phyloP scores from a whole-genome alignment of 2,113 vertebrate species.

The Scortum barcoo region DNA sequence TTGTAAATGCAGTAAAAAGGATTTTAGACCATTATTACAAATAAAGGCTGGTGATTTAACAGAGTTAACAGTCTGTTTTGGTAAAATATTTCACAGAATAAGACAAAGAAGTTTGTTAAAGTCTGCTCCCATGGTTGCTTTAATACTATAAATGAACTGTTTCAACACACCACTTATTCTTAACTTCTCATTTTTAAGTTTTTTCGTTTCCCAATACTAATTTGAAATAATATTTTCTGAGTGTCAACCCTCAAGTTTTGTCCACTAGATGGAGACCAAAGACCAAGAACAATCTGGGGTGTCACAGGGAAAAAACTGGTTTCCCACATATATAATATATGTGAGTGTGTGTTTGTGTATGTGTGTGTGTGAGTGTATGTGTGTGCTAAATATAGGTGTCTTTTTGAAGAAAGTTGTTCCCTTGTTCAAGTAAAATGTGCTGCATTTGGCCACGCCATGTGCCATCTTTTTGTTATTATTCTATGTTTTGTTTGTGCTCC shows the following conservation, averaged over 20 bases:
- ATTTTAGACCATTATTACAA: neutral
- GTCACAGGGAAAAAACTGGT: neutral
- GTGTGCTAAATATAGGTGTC: too few species aligned
- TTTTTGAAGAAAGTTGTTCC: too few species aligned
- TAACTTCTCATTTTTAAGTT: neutral
- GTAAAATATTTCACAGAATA: neutral
- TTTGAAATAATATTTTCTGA: neutral
- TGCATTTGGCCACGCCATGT: too few species aligned
- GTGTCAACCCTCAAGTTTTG: neutral
- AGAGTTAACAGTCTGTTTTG: neutral
- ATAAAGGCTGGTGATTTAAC: neutral
- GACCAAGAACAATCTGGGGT: slow-evolving; percentile 33
- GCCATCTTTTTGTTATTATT: too few species aligned
- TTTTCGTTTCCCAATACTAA: neutral
- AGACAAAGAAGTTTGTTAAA: neutral
- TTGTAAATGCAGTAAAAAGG: too few species aligned
- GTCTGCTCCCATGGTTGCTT: neutral
- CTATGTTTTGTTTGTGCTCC: too few species aligned
- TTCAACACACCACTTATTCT: neutral
- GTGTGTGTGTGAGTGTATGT: too few species aligned
- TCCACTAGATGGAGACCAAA: slow-evolving; percentile 83
- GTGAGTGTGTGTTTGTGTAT: too few species aligned
- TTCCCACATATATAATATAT: neutral
- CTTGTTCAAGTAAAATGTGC: too few species aligned
- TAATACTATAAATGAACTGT: neutral